phyloP scores from a whole-genome alignment of 2,797 vertebrate genomes.

The Pachyuromys duprasi region DNA sequence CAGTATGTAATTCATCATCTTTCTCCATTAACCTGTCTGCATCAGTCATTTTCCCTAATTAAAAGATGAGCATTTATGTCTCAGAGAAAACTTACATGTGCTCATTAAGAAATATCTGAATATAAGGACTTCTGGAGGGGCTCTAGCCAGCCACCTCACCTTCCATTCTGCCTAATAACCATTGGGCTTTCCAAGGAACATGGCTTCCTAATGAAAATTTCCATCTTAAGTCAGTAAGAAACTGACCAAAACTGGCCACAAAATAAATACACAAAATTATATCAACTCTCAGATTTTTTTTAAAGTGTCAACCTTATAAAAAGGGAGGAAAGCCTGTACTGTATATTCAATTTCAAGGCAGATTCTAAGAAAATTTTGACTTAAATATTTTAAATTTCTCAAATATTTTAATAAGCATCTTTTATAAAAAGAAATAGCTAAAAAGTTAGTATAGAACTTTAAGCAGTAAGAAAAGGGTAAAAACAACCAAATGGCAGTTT shows the following conservation, averaged over 20 bases:
- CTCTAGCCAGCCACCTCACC: background rate
- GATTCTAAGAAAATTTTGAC: conserved; percentile 11
- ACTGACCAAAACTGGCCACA: background rate
- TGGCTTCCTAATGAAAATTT: background rate
- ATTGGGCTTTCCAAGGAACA: background rate
- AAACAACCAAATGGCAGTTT: background rate
- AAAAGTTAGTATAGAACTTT: conserved; percentile 23
- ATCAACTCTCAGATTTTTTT: background rate
- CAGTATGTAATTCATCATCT: conserved; percentile 29
- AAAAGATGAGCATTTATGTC: background rate
- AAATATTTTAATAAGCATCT: conserved; percentile 24
- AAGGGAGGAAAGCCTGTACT: background rate
- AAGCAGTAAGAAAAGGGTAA: conserved; percentile 41
- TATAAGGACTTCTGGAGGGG: background rate
- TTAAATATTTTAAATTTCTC: conserved; percentile 21
- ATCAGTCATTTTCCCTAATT: conserved; percentile 13
- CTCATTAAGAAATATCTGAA: background rate
- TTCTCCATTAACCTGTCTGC: conserved; percentile 29
- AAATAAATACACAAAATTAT: conserved; percentile 40
- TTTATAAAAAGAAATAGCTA: background rate
- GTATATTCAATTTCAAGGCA: background rate
- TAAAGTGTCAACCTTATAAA: background rate
- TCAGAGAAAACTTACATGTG: background rate
- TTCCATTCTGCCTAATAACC: background rate
- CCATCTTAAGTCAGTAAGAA: background rate